These are phyloP conservation scores for Taphrorychus bicolor DNA, from an alignment of 2,888 invertebrate species.

Conservation along the genomic window DNA sequence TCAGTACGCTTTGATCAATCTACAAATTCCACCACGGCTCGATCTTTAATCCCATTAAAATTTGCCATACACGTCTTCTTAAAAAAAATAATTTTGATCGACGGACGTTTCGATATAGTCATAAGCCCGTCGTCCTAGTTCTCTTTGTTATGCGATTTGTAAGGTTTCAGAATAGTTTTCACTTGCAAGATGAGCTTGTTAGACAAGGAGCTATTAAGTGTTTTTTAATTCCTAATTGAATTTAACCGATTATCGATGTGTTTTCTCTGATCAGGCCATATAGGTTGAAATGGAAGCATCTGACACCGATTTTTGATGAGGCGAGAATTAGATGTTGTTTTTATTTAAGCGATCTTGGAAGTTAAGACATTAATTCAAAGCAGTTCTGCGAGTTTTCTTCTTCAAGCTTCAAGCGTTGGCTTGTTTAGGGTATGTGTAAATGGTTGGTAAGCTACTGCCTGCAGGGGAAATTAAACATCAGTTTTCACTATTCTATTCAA, in stretches of 20 bases:
- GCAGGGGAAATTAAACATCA: too few relatives aligned
- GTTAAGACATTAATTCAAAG: too few relatives aligned
- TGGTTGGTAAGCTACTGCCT: too few relatives aligned
- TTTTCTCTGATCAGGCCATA: constrained; percentile 3
- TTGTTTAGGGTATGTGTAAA: too few relatives aligned
- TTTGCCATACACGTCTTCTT: constrained; percentile 1
- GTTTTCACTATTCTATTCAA: too few relatives aligned
- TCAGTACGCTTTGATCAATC: neutral
- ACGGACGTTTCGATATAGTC: neutral
- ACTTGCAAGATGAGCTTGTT: constrained; percentile 3
- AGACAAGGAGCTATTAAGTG: neutral
- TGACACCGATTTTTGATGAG: neutral
- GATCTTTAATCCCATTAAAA: neutral
- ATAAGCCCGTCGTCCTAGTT: constrained; percentile 2
- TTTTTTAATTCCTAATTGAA: constrained; percentile 1
- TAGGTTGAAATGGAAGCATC: neutral
- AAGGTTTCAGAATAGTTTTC: constrained; percentile 5
- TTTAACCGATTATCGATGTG: neutral
- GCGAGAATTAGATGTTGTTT: too few relatives aligned
- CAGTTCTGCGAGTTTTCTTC: too few relatives aligned
- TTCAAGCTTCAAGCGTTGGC: too few relatives aligned
- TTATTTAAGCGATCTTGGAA: too few relatives aligned
- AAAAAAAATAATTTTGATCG: constrained; percentile 9
- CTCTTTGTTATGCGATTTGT: constrained; percentile 2
- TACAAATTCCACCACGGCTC: neutral